These are phyloP conservation scores for Diachrysia chrysitis DNA, from an alignment of 2,888 invertebrate genomes.

Conservation along the genomic window DNA sequence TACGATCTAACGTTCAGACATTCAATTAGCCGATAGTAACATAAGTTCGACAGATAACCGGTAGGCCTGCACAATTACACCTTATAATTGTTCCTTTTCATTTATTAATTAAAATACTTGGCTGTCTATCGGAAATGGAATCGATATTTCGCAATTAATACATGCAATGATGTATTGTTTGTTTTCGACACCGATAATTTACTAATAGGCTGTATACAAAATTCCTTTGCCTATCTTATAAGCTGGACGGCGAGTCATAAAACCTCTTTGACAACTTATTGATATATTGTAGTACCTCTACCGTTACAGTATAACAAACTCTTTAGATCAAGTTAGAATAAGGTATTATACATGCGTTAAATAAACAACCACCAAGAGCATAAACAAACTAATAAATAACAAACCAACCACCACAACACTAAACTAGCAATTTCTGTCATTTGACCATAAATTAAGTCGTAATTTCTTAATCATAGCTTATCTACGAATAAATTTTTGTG, in stretches of 20 bases:
- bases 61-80: slow-evolving; percentile 51
- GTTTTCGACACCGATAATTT: neutral
- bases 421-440: slow-evolving; percentile 26
- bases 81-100: slow-evolving; percentile 62
- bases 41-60: slow-evolving; percentile 56
- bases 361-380: slow-evolving; percentile 1
- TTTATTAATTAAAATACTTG: slow-evolving; percentile 59
- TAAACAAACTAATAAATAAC: slow-evolving; percentile 1
- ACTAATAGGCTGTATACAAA: neutral
- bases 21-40: slow-evolving; percentile 59
- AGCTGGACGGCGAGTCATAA: no score
- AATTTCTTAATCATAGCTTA: slow-evolving; percentile 43
- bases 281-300: no score
- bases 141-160: slow-evolving; percentile 38
- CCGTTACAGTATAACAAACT: no score
- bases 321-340: neutral
- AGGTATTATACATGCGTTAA: neutral
- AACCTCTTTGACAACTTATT: no score
- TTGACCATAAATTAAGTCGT: slow-evolving; percentile 25
- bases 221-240: neutral
- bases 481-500: slow-evolving; percentile 30
- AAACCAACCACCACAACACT: slow-evolving; percentile 8
- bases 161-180: slow-evolving; percentile 35
- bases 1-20: slow-evolving; percentile 48
- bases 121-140: slow-evolving; percentile 52